Percentiles rank a stretch among this genome's conserved stretches.
These are phyloP conservation scores for Macheiramphus alcinus DNA, from an alignment of 2,113 vertebrate genomes.

Conservation along the genomic window DNA sequence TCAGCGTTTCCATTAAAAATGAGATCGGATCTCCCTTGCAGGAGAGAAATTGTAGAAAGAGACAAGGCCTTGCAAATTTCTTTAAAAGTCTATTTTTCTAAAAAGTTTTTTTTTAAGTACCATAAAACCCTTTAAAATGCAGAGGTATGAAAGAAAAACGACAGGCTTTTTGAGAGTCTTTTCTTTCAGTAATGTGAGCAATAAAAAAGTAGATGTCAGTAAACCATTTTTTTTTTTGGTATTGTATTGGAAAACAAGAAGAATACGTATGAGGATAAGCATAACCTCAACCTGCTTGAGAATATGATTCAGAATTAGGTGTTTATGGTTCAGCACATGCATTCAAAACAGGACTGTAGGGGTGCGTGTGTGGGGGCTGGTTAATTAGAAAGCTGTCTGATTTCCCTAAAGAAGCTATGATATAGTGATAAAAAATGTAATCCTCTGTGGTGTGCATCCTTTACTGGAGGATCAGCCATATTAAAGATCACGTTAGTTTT, in stretches of 20 bases:
- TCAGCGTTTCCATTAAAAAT: conserved; percentile 26
- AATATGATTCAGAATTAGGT: neutral
- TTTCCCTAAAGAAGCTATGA: neutral
- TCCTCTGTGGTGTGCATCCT: neutral
- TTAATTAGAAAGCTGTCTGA: neutral
- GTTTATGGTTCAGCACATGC: neutral
- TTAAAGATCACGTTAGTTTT: neutral
- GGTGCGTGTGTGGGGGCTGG: neutral
- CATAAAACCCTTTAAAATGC: neutral
- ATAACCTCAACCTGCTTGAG: neutral
- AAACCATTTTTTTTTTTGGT: neutral
- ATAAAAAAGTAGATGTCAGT: neutral
- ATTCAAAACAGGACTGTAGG: neutral
- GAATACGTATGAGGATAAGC: neutral
- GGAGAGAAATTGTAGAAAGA: neutral
- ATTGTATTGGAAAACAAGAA: neutral
- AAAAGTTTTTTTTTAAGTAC: neutral
- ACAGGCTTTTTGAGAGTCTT: neutral
- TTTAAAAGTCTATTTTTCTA: neutral
- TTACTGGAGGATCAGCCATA: neutral
- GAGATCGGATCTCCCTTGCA: neutral
- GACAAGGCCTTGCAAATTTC: neutral
- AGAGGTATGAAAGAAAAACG: neutral
- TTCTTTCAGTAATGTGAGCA: neutral
- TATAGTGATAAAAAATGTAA: neutral